Conservation (phyloP, 2,888 invertebrate species). For the Ecliptopera silaceata region DNA sequence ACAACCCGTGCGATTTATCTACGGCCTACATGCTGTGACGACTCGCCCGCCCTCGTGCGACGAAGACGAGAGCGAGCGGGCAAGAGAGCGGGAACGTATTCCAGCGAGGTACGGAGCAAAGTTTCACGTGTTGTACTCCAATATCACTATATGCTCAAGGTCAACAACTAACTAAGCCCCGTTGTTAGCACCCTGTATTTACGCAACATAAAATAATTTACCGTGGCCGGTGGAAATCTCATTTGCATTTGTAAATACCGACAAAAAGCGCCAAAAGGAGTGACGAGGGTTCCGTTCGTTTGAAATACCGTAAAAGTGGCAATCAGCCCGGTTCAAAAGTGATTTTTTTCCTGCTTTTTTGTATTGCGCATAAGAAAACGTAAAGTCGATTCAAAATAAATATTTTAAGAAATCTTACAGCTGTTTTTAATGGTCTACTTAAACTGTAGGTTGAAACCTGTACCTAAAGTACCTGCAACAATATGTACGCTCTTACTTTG, state of each 20-base stretch:
- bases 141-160: background rate
- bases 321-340: conserved; percentile 70
- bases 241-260: conserved; percentile 65
- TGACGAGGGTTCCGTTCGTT: conserved; percentile 70
- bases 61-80: too few species aligned
- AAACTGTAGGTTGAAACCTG: conserved; percentile 31
- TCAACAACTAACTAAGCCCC: background rate
- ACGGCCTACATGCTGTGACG: too few species aligned
- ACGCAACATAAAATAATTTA: conserved; percentile 39
- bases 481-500: too few species aligned
- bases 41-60: too few species aligned
- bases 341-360: conserved; percentile 60
- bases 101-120: too few species aligned
- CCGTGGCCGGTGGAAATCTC: conserved; percentile 39
- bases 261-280: conserved; percentile 62
- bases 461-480: conserved; percentile 8
- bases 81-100: too few species aligned
- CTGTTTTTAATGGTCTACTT: conserved; percentile 38
- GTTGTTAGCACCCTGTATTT: conserved; percentile 27
- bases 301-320: conserved; percentile 70
- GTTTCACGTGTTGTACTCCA: too few species aligned
- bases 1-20: too few species aligned
- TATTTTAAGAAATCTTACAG: conserved; percentile 44
- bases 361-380: conserved; percentile 51
- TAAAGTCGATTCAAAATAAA: conserved; percentile 48